Evolutionary conservation across 2,888 invertebrate species (phyloP).

Genomic region (Sicus ferrugineus): DNA sequence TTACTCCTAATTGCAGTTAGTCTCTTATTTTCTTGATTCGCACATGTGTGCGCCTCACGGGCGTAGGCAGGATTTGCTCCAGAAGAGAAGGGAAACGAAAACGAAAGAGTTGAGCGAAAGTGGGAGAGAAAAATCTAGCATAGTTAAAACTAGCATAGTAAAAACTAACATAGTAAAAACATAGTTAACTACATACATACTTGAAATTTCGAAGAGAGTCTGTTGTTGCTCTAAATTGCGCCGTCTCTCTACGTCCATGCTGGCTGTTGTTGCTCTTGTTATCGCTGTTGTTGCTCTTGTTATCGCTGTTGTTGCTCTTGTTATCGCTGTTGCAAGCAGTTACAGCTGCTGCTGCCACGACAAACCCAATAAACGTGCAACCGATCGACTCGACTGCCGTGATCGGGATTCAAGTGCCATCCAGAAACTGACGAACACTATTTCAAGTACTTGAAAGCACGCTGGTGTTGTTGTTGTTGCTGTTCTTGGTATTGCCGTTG

Average conservation of each 20-base stretch:
- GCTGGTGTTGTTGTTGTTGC: too few relatives aligned
- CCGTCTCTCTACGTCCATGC: too few relatives aligned
- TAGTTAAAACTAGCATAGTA: too few relatives aligned
- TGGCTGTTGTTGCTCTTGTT: too few relatives aligned
- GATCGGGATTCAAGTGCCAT: constrained; percentile 18
- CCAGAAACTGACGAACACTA: constrained; percentile 31
- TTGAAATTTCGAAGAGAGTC: too few relatives aligned
- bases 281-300: neutral
- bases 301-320: constrained; percentile 22
- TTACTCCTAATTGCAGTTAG: constrained; percentile 58
- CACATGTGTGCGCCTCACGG: neutral
- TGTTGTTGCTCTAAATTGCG: too few relatives aligned
- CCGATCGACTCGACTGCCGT: constrained; percentile 5
- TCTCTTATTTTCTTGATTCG: constrained; percentile 40
- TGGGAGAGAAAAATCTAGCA: too few relatives aligned
- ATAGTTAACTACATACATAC: too few relatives aligned
- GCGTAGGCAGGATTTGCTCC: neutral
- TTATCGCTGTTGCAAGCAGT: neutral
- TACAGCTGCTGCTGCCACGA: constrained; percentile 15
- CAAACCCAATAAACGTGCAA: constrained; percentile 3
- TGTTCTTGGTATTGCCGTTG: neutral
- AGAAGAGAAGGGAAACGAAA: neutral
- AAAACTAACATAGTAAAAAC: too few relatives aligned
- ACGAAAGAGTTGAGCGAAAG: too few relatives aligned
- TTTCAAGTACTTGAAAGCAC: constrained; percentile 14